phyloP scores from a whole-genome alignment of 2,888 invertebrate genomes.

The Drosophila hamatofila region DNA sequence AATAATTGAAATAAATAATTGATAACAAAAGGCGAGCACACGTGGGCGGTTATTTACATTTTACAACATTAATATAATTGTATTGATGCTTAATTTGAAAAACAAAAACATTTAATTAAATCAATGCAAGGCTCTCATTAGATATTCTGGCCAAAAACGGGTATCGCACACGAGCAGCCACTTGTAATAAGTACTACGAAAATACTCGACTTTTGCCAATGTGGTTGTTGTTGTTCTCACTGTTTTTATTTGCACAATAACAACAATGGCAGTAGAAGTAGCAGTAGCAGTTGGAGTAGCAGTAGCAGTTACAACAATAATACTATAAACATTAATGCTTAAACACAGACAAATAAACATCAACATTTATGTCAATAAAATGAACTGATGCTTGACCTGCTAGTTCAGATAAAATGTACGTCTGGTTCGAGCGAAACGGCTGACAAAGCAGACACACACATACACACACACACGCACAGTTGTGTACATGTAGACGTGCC shows the following conservation, averaged over 20 bases:
- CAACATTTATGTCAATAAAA: conserved; percentile 78
- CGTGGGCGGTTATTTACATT: conserved; percentile 4
- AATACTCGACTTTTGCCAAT: conserved; percentile 50
- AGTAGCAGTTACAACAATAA: conserved; percentile 43
- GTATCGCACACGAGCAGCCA: conserved; percentile 39
- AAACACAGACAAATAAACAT: conserved; percentile 75
- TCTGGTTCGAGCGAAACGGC: conserved; percentile 39
- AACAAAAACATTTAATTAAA: conserved; percentile 59
- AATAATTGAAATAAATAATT: conserved; percentile 1
- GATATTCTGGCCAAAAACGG: conserved; percentile 32
- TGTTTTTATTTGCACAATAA: conserved; percentile 55
- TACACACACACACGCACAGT: neutral
- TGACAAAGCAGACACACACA: conserved; percentile 11
- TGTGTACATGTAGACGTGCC: conserved; percentile 23
- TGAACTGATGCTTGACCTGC: conserved; percentile 75
- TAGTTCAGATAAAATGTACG: conserved; percentile 67
- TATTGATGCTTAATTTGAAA: conserved; percentile 28
- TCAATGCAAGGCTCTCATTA: conserved; percentile 48
- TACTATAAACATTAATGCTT: conserved; percentile 71
- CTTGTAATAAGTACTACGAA: conserved; percentile 48
- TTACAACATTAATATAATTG: conserved; percentile 35
- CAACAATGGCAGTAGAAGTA: conserved; percentile 35
- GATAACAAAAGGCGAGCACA: neutral
- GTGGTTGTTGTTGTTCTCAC: conserved; percentile 11
- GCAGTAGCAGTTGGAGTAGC: neutral